A percentile compares a stretch with the other conserved stretches of the same genome.
phyloP scores from a whole-genome alignment of 2,797 vertebrate genomes.

The Muscicapa striata region DNA sequence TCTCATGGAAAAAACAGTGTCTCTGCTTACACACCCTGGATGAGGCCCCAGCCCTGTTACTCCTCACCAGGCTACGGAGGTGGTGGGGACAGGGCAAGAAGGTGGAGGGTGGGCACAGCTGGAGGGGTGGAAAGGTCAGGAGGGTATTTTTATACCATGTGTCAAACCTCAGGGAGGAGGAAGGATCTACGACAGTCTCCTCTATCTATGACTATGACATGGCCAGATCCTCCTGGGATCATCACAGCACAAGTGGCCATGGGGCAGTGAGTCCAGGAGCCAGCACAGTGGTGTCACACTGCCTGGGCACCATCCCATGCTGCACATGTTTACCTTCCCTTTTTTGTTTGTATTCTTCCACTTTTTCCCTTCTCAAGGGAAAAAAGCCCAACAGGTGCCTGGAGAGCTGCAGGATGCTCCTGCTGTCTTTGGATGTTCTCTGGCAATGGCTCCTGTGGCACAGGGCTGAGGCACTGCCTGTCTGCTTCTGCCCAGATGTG shows the following conservation, averaged over 20 bases:
- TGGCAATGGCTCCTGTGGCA: not conserved
- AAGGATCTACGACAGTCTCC: not conserved
- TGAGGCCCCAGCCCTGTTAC: not conserved
- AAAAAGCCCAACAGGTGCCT: not conserved
- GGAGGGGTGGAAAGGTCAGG: not conserved
- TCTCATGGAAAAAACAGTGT: not conserved
- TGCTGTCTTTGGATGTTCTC: not conserved
- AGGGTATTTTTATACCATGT: not conserved
- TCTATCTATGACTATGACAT: not conserved
- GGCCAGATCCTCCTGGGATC: not conserved
- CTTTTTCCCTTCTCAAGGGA: not conserved
- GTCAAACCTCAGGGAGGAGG: not conserved
- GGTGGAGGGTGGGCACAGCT: not conserved
- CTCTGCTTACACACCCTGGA: not conserved
- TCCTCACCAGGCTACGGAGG: fast-evolving
- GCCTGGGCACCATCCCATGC: not conserved
- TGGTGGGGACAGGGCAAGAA: not conserved
- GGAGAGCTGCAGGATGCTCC: fast-evolving
- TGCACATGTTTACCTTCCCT: fast-evolving
- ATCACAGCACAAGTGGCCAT: not conserved
- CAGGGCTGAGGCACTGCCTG: not conserved
- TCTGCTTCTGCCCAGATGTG: not conserved
- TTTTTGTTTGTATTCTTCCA: not conserved
- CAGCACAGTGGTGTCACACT: not conserved
- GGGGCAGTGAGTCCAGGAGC: not conserved